A percentile compares a stretch with the other conserved stretches of the same genome.
phyloP scores from a whole-genome alignment of 2,113 vertebrate genomes.

The Copsychus sechellarum region DNA sequence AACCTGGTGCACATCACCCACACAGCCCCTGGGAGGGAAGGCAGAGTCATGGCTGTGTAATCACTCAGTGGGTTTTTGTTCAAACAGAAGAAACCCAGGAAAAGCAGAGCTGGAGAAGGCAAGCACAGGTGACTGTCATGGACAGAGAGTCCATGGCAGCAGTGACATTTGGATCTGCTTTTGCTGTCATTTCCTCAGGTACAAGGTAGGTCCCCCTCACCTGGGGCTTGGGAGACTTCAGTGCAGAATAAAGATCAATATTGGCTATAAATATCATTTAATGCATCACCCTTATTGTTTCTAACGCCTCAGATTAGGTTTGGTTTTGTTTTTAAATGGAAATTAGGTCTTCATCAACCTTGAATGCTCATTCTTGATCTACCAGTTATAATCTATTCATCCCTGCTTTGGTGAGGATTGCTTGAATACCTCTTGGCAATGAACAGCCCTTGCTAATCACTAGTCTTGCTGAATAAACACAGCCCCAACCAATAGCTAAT shows the following conservation, averaged over 20 bases:
- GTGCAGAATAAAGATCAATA: background rate
- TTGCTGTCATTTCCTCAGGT: background rate
- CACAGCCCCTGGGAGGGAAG: background rate
- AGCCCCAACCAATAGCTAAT: background rate
- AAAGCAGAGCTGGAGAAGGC: background rate
- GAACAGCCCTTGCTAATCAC: background rate
- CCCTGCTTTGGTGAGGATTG: background rate
- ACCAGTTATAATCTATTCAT: background rate
- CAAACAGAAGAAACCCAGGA: fast-evolving
- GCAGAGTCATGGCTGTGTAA: fast-evolving
- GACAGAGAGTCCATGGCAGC: background rate
- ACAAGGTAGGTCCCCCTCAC: background rate
- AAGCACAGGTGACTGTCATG: background rate
- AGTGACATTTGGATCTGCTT: background rate
- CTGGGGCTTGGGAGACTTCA: background rate
- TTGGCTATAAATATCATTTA: background rate
- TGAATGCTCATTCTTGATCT: background rate
- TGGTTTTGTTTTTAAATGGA: background rate
- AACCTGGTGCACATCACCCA: fast-evolving
- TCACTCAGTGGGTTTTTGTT: fast-evolving
- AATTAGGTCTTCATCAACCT: constrained; percentile 22
- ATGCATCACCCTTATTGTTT: background rate
- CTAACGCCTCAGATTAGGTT: background rate
- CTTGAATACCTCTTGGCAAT: background rate
- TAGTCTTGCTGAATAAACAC: constrained; percentile 14